Evolutionary conservation across 2,888 invertebrate species (phyloP).

Genomic region (Spodoptera picta): DNA sequence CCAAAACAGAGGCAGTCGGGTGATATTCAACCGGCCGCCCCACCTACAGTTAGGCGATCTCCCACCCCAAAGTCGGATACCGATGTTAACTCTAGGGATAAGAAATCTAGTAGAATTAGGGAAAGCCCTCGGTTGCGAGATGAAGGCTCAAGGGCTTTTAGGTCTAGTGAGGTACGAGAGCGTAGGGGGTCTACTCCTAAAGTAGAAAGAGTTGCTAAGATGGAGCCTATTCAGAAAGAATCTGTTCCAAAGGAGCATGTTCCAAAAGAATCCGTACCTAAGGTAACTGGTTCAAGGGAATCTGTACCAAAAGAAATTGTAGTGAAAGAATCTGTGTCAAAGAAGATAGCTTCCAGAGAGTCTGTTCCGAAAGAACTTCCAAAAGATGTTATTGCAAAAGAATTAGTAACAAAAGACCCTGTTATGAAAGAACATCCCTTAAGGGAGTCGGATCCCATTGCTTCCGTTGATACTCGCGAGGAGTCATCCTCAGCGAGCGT

Average conservation of each 20-base stretch:
- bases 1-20: slow-evolving; percentile 71
- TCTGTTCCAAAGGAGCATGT: slow-evolving; percentile 14
- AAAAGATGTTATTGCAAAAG: slow-evolving; percentile 12
- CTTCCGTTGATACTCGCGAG: slow-evolving; percentile 19
- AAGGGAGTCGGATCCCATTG: slow-evolving; percentile 18
- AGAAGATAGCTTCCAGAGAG: slow-evolving; percentile 12
- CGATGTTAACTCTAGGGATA: slow-evolving; percentile 72
- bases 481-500: slow-evolving; percentile 36
- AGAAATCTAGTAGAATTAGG: slow-evolving; percentile 52
- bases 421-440: slow-evolving; percentile 11
- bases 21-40: slow-evolving; percentile 76
- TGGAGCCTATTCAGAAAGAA: slow-evolving; percentile 31
- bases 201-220: slow-evolving; percentile 34
- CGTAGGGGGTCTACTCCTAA: slow-evolving; percentile 38
- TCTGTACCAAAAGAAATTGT: slow-evolving; percentile 16
- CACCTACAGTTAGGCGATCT: slow-evolving; percentile 76
- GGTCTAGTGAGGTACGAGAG: slow-evolving; percentile 28
- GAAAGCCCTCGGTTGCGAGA: slow-evolving; percentile 40
- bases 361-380: slow-evolving; percentile 19
- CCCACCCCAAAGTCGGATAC: slow-evolving; percentile 76
- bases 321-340: slow-evolving; percentile 12
- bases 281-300: slow-evolving; percentile 12
- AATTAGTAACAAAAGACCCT: slow-evolving; percentile 23
- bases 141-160: slow-evolving; percentile 33
- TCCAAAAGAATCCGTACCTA: slow-evolving; percentile 14